Evolutionary conservation across 2,888 invertebrate species (phyloP).

Genomic region (Pecten maximus): DNA sequence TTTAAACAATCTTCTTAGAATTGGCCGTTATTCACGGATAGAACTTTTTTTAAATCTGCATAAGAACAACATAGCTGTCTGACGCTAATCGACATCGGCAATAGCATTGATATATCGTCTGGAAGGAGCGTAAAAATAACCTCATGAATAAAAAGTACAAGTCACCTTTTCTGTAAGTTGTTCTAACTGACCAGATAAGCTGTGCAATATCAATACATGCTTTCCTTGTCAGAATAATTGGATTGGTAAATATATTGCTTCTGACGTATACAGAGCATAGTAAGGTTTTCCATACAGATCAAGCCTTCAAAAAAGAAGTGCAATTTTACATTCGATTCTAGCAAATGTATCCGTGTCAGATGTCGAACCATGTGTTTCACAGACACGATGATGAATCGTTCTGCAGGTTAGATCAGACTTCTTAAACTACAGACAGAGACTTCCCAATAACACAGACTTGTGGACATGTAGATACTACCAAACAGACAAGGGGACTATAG

Average conservation of each 20-base stretch:
- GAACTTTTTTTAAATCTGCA: not conserved
- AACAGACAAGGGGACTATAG: not conserved
- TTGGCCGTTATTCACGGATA: not conserved
- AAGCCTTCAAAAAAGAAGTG: not conserved
- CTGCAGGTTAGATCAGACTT: not conserved
- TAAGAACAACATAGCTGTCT: not conserved
- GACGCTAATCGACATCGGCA: not conserved
- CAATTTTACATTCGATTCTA: slow-evolving; percentile 13
- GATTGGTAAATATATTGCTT: slow-evolving; percentile 18
- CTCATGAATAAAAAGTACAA: slow-evolving; percentile 11
- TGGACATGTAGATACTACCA: not conserved
- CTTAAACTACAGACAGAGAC: not conserved
- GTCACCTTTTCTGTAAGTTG: slow-evolving; percentile 13
- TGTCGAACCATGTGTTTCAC: slow-evolving; percentile 15
- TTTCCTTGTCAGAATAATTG: slow-evolving; percentile 19
- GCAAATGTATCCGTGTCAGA: slow-evolving; percentile 4
- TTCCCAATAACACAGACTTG: not conserved
- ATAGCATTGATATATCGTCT: not conserved
- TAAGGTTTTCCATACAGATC: not conserved
- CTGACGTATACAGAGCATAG: not conserved
- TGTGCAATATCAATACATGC: not conserved
- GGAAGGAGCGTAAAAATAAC: not conserved
- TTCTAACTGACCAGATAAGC: slow-evolving; percentile 20
- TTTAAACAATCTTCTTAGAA: too few species aligned
- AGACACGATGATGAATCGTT: not conserved